Evolutionary conservation across 2,113 vertebrate species (phyloP).

Genomic region (Progne subis): DNA sequence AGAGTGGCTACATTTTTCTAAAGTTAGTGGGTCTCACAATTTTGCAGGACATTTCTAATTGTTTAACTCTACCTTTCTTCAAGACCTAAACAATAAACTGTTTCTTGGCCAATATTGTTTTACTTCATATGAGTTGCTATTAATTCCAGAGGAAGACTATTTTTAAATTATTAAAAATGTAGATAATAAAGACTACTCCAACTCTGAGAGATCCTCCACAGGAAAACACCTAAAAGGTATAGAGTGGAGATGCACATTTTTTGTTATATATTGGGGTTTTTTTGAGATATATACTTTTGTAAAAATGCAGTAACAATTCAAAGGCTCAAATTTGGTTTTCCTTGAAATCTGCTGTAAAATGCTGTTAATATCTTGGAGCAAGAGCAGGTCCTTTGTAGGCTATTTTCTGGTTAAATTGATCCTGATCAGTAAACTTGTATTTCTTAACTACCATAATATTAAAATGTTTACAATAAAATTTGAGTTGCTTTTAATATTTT

Average conservation of each 20-base stretch:
- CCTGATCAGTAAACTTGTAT: background rate
- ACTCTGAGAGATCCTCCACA: background rate
- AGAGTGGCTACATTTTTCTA: background rate
- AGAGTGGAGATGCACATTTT: background rate
- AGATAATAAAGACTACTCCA: background rate
- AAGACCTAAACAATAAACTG: background rate
- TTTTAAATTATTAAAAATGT: background rate
- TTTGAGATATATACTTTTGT: background rate
- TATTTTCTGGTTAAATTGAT: background rate
- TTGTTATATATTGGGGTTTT: background rate
- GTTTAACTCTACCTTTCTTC: background rate
- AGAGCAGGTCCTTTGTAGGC: background rate
- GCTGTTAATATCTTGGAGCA: background rate
- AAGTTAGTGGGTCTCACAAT: background rate
- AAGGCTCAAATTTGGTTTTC: background rate
- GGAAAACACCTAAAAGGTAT: background rate
- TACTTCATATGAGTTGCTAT: background rate
- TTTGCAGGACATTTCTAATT: background rate
- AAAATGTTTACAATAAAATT: slow-evolving; percentile 12
- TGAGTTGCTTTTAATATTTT: background rate
- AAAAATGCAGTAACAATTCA: background rate
- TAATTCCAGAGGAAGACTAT: background rate
- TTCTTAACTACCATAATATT: background rate
- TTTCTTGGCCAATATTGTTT: background rate
- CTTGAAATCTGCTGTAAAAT: background rate